Base-by-base conservation (phyloP, 2,888 invertebrate genomes). In the Phaedon cochleariae region DNA sequence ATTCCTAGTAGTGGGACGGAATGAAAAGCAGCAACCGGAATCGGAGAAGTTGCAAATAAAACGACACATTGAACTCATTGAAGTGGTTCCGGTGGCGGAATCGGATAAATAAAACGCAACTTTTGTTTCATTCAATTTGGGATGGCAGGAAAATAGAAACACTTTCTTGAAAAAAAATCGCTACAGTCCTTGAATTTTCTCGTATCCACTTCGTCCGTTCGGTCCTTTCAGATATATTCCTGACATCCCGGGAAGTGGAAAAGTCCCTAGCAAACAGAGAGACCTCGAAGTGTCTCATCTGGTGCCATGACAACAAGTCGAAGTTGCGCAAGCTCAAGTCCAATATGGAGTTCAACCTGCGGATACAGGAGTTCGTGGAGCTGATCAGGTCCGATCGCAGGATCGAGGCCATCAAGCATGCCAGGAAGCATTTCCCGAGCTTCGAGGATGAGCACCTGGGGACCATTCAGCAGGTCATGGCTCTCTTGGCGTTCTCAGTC, bases 221-320 rank as follows among this genome's bases (percentile, higher is more conserved):
- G 4, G 7, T 41, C 4, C 1, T 41, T 41, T 15, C 15, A 91
- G 97, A 94, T 77, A 93, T 95, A 64, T 95, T 94, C 81, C 86
- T 90, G 78, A 91, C 91, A 5, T 94, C 93, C 0, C 89, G 92
- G 12, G 93, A 93, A 78, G 94, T 98, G 6, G 97, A 97, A 81
- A 90, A 91, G 67, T 95, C 96, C 69, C 84, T 98, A 62, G 85
- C 88, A 1, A 89, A 89, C 65, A 91, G 90, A 62, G 95, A 97
- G 84, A 97, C 97, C 0, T 86, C 88, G 1, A 93, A 95, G 81
- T 97, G 97, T 82, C 89, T 97, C 65, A 88, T 92, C 68, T 98
- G 98, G 98, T 98, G 98, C 84, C 93, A 95, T 78, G 98, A 98
- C 81, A 97, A 98, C 85, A 93, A 95, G 83, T 96, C 96, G 34